Percentiles rank a stretch among this genome's conserved stretches.
These are phyloP conservation scores for Priocnemis perturbator DNA, from an alignment of 2,888 invertebrate genomes.

Conservation along the genomic window DNA sequence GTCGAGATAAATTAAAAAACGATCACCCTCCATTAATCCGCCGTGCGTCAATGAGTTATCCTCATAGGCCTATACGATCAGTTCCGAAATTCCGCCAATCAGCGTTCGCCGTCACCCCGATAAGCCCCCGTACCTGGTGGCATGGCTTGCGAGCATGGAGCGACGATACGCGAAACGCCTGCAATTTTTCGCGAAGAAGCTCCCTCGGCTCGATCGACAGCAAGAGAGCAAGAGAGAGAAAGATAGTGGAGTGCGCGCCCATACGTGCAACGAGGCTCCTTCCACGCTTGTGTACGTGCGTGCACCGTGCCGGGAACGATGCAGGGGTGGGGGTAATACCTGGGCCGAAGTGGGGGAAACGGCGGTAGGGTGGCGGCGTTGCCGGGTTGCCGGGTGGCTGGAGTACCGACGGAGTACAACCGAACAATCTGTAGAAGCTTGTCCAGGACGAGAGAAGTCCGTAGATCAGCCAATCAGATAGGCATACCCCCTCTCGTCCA, in stretches of 20 bases:
- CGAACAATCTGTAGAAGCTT: slow-evolving; percentile 75
- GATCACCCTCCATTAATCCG: too few relatives aligned
- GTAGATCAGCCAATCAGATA: slow-evolving; percentile 76
- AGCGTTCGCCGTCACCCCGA: too few relatives aligned
- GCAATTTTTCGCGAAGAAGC: slow-evolving; percentile 41
- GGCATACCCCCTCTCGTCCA: slow-evolving; percentile 71
- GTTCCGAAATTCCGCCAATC: too few relatives aligned
- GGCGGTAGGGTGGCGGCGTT: slow-evolving; percentile 53
- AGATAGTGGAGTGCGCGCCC: slow-evolving; percentile 2
- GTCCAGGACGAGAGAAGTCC: slow-evolving; percentile 74
- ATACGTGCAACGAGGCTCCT: not conserved
- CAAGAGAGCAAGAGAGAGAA: not conserved
- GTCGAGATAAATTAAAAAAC: too few relatives aligned
- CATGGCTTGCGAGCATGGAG: not conserved
- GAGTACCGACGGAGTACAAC: slow-evolving; percentile 69
- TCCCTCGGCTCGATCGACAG: not conserved
- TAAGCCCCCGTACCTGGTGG: too few relatives aligned
- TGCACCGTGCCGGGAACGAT: not conserved
- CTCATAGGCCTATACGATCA: too few relatives aligned
- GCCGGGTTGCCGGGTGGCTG: slow-evolving; percentile 68
- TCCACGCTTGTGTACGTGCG: too few relatives aligned
- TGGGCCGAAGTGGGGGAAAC: slow-evolving; percentile 47
- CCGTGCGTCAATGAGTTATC: too few relatives aligned
- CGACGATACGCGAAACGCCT: slow-evolving; percentile 23
- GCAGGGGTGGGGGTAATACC: slow-evolving; percentile 12